phyloP scores from a whole-genome alignment of 2,888 invertebrate species.

The Punctoribates punctum region DNA sequence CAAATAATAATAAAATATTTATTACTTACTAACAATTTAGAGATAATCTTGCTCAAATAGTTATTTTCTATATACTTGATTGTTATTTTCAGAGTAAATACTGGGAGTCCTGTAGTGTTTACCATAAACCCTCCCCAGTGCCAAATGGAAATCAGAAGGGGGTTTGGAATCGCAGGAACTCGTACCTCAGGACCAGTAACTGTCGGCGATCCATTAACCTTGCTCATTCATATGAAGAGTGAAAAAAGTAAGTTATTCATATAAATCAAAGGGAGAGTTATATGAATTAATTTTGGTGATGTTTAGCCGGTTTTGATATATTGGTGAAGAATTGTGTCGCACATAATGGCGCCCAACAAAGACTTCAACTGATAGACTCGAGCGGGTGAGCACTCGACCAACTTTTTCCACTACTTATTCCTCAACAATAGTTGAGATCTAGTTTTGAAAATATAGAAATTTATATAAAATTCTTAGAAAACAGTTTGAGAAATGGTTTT shows the following conservation, averaged over 20 bases:
- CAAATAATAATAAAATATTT: too few species aligned
- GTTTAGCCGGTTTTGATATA: conserved; percentile 87
- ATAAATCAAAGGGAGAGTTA: too few species aligned
- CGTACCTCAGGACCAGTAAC: conserved; percentile 77
- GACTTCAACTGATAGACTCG: conserved; percentile 85
- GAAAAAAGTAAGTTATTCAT: conserved; percentile 69
- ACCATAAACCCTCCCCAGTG: conserved; percentile 89
- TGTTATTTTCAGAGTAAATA: conserved; percentile 69
- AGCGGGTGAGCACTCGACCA: conserved; percentile 64
- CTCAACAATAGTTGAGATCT: not conserved
- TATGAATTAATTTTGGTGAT: too few species aligned
- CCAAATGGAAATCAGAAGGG: conserved; percentile 90
- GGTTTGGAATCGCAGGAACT: conserved; percentile 80
- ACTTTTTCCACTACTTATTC: not conserved
- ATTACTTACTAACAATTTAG: not conserved
- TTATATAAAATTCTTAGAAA: too few species aligned
- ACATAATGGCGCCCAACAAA: conserved; percentile 86
- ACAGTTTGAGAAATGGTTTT: too few species aligned
- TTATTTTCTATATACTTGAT: not conserved
- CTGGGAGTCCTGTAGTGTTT: conserved; percentile 89
- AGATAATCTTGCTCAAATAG: not conserved
- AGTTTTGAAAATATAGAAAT: too few species aligned
- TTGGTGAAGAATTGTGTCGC: conserved; percentile 91
- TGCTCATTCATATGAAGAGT: conserved; percentile 90
- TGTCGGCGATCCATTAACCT: conserved; percentile 84